Evolutionary conservation across 1,140 invertebrate genomes (phyloP).

Genomic region (Neomicropteryx cornuta): DNA sequence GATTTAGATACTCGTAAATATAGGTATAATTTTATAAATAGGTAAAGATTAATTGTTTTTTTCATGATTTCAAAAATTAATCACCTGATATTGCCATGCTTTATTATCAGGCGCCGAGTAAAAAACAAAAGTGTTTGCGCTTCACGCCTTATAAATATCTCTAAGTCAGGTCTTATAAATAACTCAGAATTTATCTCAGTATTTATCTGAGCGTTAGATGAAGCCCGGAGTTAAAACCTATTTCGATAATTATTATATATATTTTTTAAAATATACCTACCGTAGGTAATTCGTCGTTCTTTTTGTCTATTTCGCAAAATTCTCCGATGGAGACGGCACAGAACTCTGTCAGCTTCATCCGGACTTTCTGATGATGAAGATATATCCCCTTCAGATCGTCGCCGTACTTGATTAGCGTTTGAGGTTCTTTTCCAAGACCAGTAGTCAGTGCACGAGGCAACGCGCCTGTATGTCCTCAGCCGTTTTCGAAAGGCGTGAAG

Average conservation of each 20-base stretch:
- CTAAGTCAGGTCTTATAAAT: too few species aligned
- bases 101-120: too few species aligned
- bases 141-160: too few species aligned
- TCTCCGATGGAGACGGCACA: slow-evolving; percentile 35
- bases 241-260: background rate
- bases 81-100: too few species aligned
- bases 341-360: slow-evolving; percentile 36
- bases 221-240: too few species aligned
- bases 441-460: slow-evolving; percentile 32
- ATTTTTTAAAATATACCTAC: slow-evolving; percentile 14
- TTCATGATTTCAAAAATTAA: too few species aligned
- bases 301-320: slow-evolving; percentile 37
- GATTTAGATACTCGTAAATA: too few species aligned
- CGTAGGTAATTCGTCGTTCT: slow-evolving; percentile 25
- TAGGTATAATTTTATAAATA: too few species aligned
- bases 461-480: slow-evolving; percentile 35
- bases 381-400: slow-evolving; percentile 22
- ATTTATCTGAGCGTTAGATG: too few species aligned
- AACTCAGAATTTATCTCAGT: too few species aligned
- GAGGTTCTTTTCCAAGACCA: slow-evolving; percentile 18
- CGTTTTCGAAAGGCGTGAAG: slow-evolving; percentile 34
- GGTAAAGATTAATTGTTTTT: too few species aligned
- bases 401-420: slow-evolving; percentile 24
- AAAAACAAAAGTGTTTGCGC: too few species aligned
- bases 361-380: slow-evolving; percentile 38